Conservation (phyloP, 2,797 vertebrate genomes). For the Tapera naevia region DNA sequence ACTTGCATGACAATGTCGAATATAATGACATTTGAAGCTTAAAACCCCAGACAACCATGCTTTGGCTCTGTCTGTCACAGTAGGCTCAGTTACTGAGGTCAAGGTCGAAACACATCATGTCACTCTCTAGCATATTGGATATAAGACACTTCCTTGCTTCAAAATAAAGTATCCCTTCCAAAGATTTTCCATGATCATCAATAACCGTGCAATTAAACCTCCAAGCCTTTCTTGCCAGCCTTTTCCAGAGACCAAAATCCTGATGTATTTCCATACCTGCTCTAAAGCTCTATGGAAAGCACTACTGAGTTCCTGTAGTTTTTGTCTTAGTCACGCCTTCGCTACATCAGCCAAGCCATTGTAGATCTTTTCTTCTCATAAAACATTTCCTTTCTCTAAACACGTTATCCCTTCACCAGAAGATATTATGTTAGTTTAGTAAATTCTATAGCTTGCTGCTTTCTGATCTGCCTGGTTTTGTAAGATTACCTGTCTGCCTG, state of each 20-base stretch:
- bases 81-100: neutral
- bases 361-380: neutral
- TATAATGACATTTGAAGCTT: slow-evolving; percentile 3
- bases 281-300: neutral
- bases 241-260: neutral
- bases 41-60: neutral
- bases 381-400: neutral
- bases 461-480: neutral
- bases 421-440: neutral
- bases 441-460: neutral
- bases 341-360: neutral
- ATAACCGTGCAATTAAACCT: neutral
- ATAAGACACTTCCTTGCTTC: neutral
- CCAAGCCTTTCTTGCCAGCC: neutral
- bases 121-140: neutral
- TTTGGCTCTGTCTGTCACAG: neutral
- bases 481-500: too few species aligned
- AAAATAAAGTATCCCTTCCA: neutral
- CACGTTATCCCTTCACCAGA: neutral
- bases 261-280: neutral
- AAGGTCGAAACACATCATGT: neutral
- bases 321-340: neutral
- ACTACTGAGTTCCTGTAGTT: neutral
- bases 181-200: neutral
- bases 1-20: neutral